These are phyloP conservation scores for Rhabdomys pumilio DNA, from an alignment of 2,797 vertebrate genomes.

Conservation along the genomic window DNA sequence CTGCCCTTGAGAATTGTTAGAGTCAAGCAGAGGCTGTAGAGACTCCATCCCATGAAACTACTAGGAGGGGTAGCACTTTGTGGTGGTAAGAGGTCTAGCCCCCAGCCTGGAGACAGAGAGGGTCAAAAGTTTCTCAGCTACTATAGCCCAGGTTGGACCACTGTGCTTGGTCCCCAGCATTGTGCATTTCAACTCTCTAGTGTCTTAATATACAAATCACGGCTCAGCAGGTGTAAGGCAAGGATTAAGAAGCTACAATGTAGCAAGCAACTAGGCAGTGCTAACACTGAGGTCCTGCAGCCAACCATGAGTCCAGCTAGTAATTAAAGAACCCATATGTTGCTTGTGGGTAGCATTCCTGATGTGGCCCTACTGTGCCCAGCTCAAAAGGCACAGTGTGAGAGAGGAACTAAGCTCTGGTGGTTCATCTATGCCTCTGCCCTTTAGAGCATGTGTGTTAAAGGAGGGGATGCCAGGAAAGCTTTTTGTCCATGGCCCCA, in stretches of 20 bases:
- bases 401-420: not conserved
- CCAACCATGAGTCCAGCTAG: not conserved
- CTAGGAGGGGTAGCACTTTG: accelerated
- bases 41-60: accelerated
- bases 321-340: not conserved
- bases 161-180: not conserved
- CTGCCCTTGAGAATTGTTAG: not conserved
- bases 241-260: not conserved
- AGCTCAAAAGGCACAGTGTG: not conserved
- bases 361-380: no score
- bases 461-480: no score
- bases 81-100: not conserved
- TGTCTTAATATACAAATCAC: not conserved
- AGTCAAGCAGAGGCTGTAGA: no score
- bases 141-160: not conserved
- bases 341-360: no score
- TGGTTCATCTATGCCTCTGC: not conserved
- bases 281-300: no score
- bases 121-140: not conserved
- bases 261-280: not conserved
- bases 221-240: not conserved
- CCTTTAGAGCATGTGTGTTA: not conserved
- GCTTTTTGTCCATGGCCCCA: accelerated
- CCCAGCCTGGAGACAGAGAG: not conserved
- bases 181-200: not conserved